phyloP scores from a whole-genome alignment of 2,113 vertebrate genomes.

The Catharus bicknelli region DNA sequence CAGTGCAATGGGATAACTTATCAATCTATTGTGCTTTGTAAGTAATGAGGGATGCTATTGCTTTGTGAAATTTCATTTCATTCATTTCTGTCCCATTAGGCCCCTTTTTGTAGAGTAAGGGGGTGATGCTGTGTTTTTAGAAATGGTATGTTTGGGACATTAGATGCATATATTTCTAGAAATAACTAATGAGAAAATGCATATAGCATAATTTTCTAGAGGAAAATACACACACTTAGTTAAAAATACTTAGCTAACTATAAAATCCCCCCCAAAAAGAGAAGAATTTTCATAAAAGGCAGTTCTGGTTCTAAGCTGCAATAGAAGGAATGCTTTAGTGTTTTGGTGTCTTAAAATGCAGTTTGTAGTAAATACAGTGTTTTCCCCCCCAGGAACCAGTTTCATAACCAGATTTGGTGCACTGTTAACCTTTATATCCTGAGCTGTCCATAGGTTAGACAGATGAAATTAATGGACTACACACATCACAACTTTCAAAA shows the following conservation, averaged over 20 bases:
- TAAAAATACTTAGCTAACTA: background rate
- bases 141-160: background rate
- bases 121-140: background rate
- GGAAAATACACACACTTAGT: background rate
- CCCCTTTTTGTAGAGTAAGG: background rate
- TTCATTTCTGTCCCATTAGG: background rate
- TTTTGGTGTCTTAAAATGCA: background rate
- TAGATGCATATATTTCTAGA: background rate
- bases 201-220: background rate
- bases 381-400: background rate
- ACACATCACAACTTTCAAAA: background rate
- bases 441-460: background rate
- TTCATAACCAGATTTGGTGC: background rate
- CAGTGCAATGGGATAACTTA: background rate
- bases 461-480: background rate
- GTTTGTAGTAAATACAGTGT: background rate
- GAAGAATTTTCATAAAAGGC: background rate
- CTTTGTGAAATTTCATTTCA: background rate
- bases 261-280: background rate
- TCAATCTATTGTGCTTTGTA: background rate
- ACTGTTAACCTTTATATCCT: background rate
- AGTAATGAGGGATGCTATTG: background rate
- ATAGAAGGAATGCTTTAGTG: background rate
- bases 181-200: background rate
- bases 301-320: background rate